Evolutionary conservation across 2,888 invertebrate species (phyloP).

Genomic region (Epinotia ramella): DNA sequence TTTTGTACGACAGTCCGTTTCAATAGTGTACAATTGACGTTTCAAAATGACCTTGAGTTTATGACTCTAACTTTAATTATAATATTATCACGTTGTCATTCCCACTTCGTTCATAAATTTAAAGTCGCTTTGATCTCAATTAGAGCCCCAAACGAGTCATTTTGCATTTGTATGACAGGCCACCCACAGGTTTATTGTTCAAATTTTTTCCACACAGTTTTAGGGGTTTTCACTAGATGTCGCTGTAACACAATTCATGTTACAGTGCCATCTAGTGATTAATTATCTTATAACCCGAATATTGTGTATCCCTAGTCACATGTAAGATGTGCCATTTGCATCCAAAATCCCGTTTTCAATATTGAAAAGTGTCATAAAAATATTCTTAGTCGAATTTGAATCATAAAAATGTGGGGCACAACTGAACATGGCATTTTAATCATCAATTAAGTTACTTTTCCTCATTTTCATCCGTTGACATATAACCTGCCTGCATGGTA

Average conservation of each 20-base stretch:
- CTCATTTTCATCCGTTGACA: slow-evolving; percentile 19
- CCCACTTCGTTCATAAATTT: slow-evolving; percentile 46
- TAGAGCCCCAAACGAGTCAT: slow-evolving; percentile 75
- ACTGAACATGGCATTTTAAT: slow-evolving; percentile 36
- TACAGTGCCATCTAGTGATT: slow-evolving; percentile 6
- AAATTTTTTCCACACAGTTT: slow-evolving; percentile 45
- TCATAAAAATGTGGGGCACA: slow-evolving; percentile 39
- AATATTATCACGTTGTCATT: slow-evolving; percentile 34
- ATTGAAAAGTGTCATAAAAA: neutral
- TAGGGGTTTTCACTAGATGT: slow-evolving; percentile 19
- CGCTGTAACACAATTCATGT: neutral
- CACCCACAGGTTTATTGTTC: slow-evolving; percentile 59
- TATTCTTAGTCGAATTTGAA: slow-evolving; percentile 28
- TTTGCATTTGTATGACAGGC: slow-evolving; percentile 60
- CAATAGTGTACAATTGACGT: slow-evolving; percentile 18
- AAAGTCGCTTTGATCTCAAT: slow-evolving; percentile 79
- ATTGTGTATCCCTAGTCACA: slow-evolving; percentile 62
- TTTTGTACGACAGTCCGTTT: slow-evolving; percentile 50
- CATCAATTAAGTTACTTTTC: slow-evolving; percentile 37
- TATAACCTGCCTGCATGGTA: slow-evolving; percentile 13
- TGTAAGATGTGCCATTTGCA: slow-evolving; percentile 64
- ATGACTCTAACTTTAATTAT: slow-evolving; percentile 29
- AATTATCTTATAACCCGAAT: neutral
- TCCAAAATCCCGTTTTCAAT: slow-evolving; percentile 4
- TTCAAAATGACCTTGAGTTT: slow-evolving; percentile 37